Evolutionary conservation across 2,888 invertebrate genomes (phyloP), one percentile per base, ranked within the genome.

Genomic region (Zaprionus lineosus): DNA sequence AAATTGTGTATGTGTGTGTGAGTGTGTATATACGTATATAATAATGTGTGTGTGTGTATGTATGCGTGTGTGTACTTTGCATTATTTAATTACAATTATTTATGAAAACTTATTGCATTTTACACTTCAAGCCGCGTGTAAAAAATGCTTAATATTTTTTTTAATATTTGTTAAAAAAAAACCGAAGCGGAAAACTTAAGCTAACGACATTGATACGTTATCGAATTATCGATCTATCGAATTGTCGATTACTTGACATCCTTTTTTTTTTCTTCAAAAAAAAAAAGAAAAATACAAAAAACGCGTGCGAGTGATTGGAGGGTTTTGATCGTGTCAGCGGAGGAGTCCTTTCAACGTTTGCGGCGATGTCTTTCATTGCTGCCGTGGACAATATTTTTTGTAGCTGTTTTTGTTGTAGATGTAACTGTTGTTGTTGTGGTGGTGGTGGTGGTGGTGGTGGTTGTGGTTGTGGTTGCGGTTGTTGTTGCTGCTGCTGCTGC

Each of bases 111-210:
- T 24, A 9, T 16, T 46, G 52, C 77, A 70, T 51, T 66, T 64
- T 71, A 74, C 71, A 77, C 78, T 50, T 26, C 34, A 60, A 67
- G 57, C 55, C 66, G 77, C 52, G 70, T 61, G 79, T 76, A 76
- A 21, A 59, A 69, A 69, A 47, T 68, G 68, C 68, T 51, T 68
- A 28, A 63, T 21, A 68, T 47, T 65, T 64, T 31, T 31, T 8
- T 31, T 31, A 12, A 12, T 31, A 6, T 11, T 31, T 2, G 2
- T 48, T 41, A 31, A 46, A 43, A 47, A 58, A 60, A 61, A 24
- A 12, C n/a, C n/a, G n/a, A n/a, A n/a, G n/a, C n/a, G n/a, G n/a
- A n/a, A n/a, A n/a, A n/a, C n/a, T n/a, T n/a, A n/a, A n/a, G n/a
- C n/a, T n/a, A n/a, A n/a, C n/a, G n/a, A n/a, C n/a, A n/a, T 31